Percentiles rank a stretch among this genome's conserved stretches.
These are phyloP conservation scores for Colossoma macropomum DNA, from an alignment of 2,113 vertebrate species.

Conservation along the genomic window DNA sequence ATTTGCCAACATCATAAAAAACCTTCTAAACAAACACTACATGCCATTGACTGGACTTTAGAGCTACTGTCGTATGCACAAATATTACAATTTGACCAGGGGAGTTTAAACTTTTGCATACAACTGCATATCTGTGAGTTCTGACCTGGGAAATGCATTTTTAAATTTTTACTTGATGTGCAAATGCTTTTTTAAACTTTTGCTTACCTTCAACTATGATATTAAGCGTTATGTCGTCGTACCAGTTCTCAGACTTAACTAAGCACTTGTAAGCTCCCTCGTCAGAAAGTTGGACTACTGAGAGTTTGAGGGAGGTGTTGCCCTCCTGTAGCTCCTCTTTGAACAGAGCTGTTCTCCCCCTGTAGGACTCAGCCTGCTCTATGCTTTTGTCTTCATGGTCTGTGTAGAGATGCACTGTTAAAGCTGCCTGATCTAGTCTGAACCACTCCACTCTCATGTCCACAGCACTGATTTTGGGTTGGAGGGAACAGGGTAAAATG, in stretches of 20 bases:
- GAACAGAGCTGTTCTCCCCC: constrained; percentile 9
- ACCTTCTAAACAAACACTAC: no score
- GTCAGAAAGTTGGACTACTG: not conserved
- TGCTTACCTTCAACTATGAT: not conserved
- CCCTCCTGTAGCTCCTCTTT: constrained; percentile 12
- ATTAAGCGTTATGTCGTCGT: not conserved
- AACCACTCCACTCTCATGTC: constrained; percentile 15
- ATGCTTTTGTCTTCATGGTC: not conserved
- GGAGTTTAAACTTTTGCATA: no score
- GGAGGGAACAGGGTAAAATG: not conserved
- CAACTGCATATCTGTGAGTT: no score
- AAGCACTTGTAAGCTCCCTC: not conserved
- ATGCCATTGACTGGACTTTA: no score
- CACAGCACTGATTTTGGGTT: constrained; percentile 9
- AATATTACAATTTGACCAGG: no score
- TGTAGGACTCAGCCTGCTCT: not conserved
- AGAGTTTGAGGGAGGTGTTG: constrained; percentile 13
- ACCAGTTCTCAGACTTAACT: not conserved
- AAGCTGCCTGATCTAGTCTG: not conserved
- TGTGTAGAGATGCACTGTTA: not conserved
- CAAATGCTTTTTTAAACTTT: no score
- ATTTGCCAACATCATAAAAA: no score
- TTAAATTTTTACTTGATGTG: no score
- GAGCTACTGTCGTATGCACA: no score
- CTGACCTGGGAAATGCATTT: no score